phyloP scores from a whole-genome alignment of 2,797 vertebrate species.

The Momotus momota region DNA sequence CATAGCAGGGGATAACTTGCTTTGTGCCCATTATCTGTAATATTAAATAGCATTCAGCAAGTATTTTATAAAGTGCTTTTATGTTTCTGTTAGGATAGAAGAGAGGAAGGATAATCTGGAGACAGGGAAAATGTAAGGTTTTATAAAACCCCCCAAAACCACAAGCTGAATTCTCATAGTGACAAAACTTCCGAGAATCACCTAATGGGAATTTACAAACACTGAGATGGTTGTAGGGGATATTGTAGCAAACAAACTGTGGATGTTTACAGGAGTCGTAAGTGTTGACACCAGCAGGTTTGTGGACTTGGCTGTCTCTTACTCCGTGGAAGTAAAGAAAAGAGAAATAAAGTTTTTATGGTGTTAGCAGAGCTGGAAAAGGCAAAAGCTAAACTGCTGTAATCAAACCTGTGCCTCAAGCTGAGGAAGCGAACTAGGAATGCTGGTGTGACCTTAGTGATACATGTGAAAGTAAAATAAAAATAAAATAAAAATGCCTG shows the following conservation, averaged over 20 bases:
- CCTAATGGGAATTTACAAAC: neutral
- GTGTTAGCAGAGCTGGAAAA: neutral
- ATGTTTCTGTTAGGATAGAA: neutral
- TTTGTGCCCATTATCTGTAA: neutral
- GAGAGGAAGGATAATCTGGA: neutral
- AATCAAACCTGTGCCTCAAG: too few relatives aligned
- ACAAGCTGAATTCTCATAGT: neutral
- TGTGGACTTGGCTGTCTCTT: neutral
- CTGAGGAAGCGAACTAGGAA: neutral
- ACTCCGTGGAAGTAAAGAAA: neutral
- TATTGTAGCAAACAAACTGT: neutral
- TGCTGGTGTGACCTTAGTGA: rapidly evolving
- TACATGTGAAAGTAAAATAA: rapidly evolving
- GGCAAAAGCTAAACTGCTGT: neutral
- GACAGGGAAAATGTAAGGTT: neutral
- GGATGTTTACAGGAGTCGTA: neutral
- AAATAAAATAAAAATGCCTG: neutral
- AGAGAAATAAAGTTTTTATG: neutral
- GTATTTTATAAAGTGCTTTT: neutral
- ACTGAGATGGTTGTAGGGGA: neutral
- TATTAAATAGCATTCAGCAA: neutral
- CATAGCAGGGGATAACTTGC: neutral
- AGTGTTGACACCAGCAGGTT: neutral
- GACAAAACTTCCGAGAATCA: neutral
- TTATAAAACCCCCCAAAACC: neutral